Percentiles rank a stretch among this genome's conserved stretches.
phyloP scores from a whole-genome alignment of 2,888 invertebrate species.

The Mythimna albipuncta region DNA sequence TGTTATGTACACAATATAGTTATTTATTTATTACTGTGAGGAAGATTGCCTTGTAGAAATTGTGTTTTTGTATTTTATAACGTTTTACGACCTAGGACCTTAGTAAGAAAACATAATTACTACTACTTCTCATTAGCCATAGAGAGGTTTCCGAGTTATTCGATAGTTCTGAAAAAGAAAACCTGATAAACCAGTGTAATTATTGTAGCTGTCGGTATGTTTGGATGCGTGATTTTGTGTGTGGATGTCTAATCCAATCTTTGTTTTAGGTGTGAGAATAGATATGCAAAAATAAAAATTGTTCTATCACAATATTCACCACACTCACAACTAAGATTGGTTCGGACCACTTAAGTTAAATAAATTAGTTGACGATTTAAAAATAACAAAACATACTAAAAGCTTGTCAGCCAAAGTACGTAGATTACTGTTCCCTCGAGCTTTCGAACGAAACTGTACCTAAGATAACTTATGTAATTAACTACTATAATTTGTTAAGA shows the following conservation, averaged over 20 bases:
- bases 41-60: slow-evolving; percentile 3
- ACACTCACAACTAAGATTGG: slow-evolving; percentile 51
- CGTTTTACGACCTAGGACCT: slow-evolving; percentile 10
- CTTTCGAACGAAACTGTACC: slow-evolving; percentile 61
- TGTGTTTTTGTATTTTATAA: slow-evolving; percentile 32
- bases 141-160: slow-evolving; percentile 18
- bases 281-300: background rate
- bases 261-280: slow-evolving; percentile 27
- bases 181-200: slow-evolving; percentile 65
- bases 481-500: slow-evolving; percentile 76
- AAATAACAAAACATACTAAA: slow-evolving; percentile 41
- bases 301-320: background rate
- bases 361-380: slow-evolving; percentile 46
- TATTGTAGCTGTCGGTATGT: slow-evolving; percentile 58
- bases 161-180: slow-evolving; percentile 38
- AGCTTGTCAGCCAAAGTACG: slow-evolving; percentile 46
- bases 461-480: slow-evolving; percentile 79
- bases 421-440: slow-evolving; percentile 39
- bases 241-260: slow-evolving; percentile 52
- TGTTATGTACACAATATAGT: slow-evolving; percentile 2
- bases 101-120: slow-evolving; percentile 21
- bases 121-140: slow-evolving; percentile 27
- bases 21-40: slow-evolving; percentile 37
- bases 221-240: slow-evolving; percentile 50
- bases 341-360: slow-evolving; percentile 40